Conservation (phyloP, 2,113 vertebrate genomes). For the Oreochromis tanganicae region DNA sequence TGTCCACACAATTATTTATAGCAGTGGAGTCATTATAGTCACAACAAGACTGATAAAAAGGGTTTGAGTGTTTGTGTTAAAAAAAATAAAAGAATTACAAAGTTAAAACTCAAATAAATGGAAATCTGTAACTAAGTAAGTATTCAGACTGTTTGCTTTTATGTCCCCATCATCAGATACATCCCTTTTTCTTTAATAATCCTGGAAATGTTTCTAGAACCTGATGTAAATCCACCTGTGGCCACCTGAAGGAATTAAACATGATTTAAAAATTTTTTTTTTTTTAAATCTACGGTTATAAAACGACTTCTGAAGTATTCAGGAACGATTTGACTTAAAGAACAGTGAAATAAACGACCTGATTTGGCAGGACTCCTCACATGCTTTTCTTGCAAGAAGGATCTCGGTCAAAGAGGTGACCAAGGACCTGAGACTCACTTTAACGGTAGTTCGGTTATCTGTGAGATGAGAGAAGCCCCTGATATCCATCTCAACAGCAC, state of each 20-base stretch:
- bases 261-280: rapidly evolving
- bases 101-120: neutral
- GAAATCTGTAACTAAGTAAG: neutral
- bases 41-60: neutral
- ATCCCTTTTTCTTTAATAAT: neutral
- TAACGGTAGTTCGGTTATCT: neutral
- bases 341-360: neutral
- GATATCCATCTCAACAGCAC: neutral
- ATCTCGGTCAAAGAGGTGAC: neutral
- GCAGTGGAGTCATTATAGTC: neutral
- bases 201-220: neutral
- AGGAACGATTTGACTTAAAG: neutral
- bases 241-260: neutral
- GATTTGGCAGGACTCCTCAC: neutral
- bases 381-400: neutral
- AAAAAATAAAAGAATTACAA: neutral
- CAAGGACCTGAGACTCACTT: neutral
- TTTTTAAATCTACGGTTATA: neutral
- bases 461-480: neutral
- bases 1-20: neutral
- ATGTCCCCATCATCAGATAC: neutral
- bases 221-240: neutral
- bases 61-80: neutral
- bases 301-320: neutral
- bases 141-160: neutral